Evolutionary conservation across 1,140 invertebrate genomes (phyloP), one percentile per base, ranked within the genome.

Genomic region (Triops cancriformis): DNA sequence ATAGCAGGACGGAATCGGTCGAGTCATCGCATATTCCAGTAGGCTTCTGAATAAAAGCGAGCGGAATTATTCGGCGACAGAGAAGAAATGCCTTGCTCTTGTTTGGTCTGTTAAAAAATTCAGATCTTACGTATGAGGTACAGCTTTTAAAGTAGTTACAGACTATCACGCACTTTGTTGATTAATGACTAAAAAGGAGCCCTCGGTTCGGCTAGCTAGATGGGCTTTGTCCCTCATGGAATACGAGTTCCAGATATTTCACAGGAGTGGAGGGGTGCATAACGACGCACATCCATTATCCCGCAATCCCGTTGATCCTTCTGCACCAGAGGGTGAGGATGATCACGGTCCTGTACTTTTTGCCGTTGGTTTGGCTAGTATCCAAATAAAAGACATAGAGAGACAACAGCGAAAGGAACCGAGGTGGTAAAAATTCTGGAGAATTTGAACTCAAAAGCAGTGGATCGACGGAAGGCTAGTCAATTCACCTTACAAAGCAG

Each of bases 11-110:
- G 80, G 78, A 0, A 23, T 64, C 0, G 81, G 84, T 26, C 14
- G 42, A 18, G 74, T 75, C 11, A 37, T 83, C 31, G 79, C 78
- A 0, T 83, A 83, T 79, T 82, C 81, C 45, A 81, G 82, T 23
- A 64, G 81, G 14, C 74, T 78, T 18, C 51, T 84, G 12, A 42
- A 31, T 42, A 73, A 74, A 14, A 26, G 74, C 31, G 83, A 85
- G 81, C 77, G 75, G 51, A 81, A 82, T 18, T 84, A 80, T 31
- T 28, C 72, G 6, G 79, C 78, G 26, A 80, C 80, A 10, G 81
- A 85, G 79, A 72, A 78, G 64, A 84, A 84, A 81, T 80, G 79
- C 72, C 78, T 85, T 12, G 83, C 82, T 5, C 76, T 85, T 7
- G 73, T 84, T 14, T 79, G 79, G 74, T 81, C 81, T 1, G 80